phyloP scores from a whole-genome alignment of 2,888 invertebrate genomes.

The Trissoscelio sp. region DNA sequence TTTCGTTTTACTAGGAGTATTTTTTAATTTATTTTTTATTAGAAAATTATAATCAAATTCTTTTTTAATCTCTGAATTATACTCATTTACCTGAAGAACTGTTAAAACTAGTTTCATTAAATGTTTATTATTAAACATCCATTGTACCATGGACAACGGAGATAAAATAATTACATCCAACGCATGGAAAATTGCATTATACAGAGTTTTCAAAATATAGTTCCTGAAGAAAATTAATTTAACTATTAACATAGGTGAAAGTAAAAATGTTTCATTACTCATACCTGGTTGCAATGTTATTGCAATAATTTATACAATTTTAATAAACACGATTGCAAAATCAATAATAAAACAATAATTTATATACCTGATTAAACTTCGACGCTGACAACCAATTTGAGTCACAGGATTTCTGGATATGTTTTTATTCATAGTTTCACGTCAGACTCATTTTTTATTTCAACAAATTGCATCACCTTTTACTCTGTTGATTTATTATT shows the following conservation, averaged over 20 bases:
- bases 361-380: conserved; percentile 14
- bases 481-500: neutral
- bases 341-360: neutral
- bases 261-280: too few relatives aligned
- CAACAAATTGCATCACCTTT: neutral
- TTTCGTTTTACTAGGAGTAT: too few relatives aligned
- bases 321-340: too few relatives aligned
- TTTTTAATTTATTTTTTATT: too few relatives aligned
- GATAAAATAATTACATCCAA: conserved; percentile 27
- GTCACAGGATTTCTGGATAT: neutral
- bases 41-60: neutral
- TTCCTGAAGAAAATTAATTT: conserved; percentile 5
- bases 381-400: neutral
- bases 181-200: conserved; percentile 22
- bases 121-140: conserved; percentile 17
- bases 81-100: conserved; percentile 23
- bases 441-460: neutral
- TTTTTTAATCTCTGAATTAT: too few relatives aligned
- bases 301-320: too few relatives aligned
- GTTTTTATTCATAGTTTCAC: neutral
- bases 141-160: conserved; percentile 17
- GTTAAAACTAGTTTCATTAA: conserved; percentile 30
- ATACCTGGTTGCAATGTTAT: too few relatives aligned
- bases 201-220: conserved; percentile 10
- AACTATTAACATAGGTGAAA: too few relatives aligned